phyloP scores from a whole-genome alignment of 2,888 invertebrate genomes.

The Leptinotarsa tumamoca region DNA sequence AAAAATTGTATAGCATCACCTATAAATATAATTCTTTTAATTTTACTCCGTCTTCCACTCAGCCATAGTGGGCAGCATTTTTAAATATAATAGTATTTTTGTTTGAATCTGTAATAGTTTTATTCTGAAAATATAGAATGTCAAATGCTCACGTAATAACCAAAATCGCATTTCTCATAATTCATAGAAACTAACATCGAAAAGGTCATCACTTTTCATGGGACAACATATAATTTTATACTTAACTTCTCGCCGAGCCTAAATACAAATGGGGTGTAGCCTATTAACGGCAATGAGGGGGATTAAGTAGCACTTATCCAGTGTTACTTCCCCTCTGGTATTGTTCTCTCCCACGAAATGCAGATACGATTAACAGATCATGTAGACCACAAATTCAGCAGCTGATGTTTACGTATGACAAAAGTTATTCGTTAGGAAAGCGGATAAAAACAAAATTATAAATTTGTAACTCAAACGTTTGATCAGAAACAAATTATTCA shows the following conservation, averaged over 20 bases:
- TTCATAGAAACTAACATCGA: constrained; percentile 5
- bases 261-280: constrained; percentile 59
- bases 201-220: constrained; percentile 35
- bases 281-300: constrained; percentile 56
- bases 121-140: background rate
- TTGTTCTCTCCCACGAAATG: constrained; percentile 52
- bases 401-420: constrained; percentile 50
- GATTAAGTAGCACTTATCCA: constrained; percentile 58
- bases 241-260: constrained; percentile 56
- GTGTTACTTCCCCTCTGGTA: constrained; percentile 52
- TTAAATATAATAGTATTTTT: too few species aligned
- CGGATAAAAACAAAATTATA: too few species aligned
- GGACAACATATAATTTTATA: constrained; percentile 55
- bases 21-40: too few species aligned
- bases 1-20: too few species aligned
- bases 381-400: constrained; percentile 49
- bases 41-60: too few species aligned
- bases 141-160: background rate
- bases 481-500: too few species aligned
- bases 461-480: too few species aligned
- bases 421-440: constrained; percentile 1
- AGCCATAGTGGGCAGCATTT: too few species aligned
- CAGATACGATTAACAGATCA: constrained; percentile 48
- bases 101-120: background rate
- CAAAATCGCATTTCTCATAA: constrained; percentile 4